These are phyloP conservation scores for Podarcis muralis DNA, from an alignment of 2,113 vertebrate species.

Conservation along the genomic window DNA sequence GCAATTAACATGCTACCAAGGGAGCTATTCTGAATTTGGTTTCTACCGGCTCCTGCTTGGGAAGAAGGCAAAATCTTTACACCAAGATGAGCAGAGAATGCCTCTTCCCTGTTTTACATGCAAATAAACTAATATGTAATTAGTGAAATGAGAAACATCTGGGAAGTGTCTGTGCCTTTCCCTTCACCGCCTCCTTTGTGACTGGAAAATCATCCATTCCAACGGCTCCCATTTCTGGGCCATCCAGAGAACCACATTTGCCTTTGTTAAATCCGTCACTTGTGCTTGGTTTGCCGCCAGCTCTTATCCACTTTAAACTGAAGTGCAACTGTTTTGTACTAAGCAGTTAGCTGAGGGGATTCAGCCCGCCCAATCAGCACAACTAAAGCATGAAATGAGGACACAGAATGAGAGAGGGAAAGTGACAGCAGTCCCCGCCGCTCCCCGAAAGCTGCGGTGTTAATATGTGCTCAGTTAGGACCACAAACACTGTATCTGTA, in stretches of 20 bases:
- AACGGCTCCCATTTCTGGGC: constrained; percentile 40
- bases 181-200: constrained; percentile 33
- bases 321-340: constrained; percentile 71
- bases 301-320: constrained; percentile 66
- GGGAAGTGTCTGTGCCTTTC: constrained; percentile 43
- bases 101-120: neutral
- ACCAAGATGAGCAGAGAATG: neutral
- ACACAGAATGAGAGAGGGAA: constrained; percentile 56
- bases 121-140: neutral
- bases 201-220: constrained; percentile 45
- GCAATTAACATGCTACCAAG: constrained; percentile 28
- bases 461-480: constrained; percentile 68
- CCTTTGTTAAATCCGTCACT: constrained; percentile 68
- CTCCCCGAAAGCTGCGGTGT: constrained; percentile 63
- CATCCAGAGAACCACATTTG: constrained; percentile 64
- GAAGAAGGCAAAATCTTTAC: neutral
- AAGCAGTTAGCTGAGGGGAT: constrained; percentile 75
- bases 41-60: neutral
- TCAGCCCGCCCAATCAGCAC: constrained; percentile 77
- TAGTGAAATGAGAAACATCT: neutral
- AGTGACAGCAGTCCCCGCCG: constrained; percentile 25
- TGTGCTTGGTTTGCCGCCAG: constrained; percentile 64
- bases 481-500: constrained; percentile 69
- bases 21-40: constrained; percentile 29
- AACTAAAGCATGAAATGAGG: constrained; percentile 82